These are phyloP conservation scores for Eristalis tenax DNA, from an alignment of 2,888 invertebrate species.

Conservation along the genomic window DNA sequence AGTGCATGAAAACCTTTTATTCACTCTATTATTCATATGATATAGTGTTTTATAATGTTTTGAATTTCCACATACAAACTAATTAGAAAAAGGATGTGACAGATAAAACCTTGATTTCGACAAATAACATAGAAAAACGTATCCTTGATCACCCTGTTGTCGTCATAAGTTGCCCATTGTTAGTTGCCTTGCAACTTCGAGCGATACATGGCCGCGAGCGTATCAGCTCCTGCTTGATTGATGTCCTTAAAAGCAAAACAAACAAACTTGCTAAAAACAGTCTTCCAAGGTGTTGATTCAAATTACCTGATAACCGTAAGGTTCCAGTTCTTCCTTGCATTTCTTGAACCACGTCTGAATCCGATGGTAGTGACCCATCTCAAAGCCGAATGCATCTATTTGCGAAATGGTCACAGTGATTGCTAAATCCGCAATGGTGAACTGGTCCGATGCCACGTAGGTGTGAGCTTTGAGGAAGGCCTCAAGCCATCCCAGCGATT, in stretches of 20 bases:
- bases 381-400: slow-evolving; percentile 82
- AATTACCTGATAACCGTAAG: slow-evolving; percentile 85
- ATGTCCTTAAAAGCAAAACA: slow-evolving; percentile 80
- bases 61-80: no score
- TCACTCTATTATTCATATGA: no score
- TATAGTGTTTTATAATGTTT: no score
- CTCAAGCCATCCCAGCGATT: slow-evolving; percentile 84
- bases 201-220: slow-evolving; percentile 83
- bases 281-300: neutral
- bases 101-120: neutral
- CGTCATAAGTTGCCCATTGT: neutral
- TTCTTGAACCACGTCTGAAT: slow-evolving; percentile 85
- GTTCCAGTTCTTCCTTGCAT: slow-evolving; percentile 85
- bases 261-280: neutral
- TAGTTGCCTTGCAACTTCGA: slow-evolving; percentile 78
- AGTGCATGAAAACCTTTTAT: no score
- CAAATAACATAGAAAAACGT: neutral
- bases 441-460: slow-evolving; percentile 84
- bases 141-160: neutral
- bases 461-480: slow-evolving; percentile 82
- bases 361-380: slow-evolving; percentile 82
- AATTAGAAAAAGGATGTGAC: no score
- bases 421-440: slow-evolving; percentile 80
- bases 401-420: slow-evolving; percentile 79
- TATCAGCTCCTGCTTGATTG: slow-evolving; percentile 84